These are phyloP conservation scores for Branchinecta lynchi DNA, from an alignment of 1,140 invertebrate species.

Conservation along the genomic window DNA sequence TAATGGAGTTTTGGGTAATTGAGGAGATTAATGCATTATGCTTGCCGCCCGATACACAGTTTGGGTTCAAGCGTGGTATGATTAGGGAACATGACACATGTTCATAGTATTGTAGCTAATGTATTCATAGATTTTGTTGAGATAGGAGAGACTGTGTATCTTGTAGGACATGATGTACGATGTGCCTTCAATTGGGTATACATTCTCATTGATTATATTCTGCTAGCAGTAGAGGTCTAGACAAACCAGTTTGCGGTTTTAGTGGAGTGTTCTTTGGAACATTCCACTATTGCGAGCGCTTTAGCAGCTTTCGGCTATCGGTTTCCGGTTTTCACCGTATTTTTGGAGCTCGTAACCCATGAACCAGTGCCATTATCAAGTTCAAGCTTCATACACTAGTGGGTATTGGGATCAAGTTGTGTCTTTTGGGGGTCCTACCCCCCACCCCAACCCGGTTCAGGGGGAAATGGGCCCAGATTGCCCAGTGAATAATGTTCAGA, in stretches of 20 bases:
- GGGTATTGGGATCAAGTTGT: too few species aligned
- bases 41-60: background rate
- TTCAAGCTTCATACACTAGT: too few species aligned
- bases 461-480: too few species aligned
- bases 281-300: too few species aligned
- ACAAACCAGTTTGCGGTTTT: background rate
- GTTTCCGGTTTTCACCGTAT: too few species aligned
- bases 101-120: background rate
- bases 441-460: too few species aligned
- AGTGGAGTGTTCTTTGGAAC: too few species aligned
- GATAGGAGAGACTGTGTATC: background rate
- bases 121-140: background rate
- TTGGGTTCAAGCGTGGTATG: background rate
- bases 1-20: background rate
- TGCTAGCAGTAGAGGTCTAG: background rate
- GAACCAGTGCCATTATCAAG: too few species aligned
- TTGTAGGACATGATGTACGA: background rate
- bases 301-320: too few species aligned
- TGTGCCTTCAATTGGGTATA: background rate
- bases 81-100: constrained; percentile 2
- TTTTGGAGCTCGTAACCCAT: too few species aligned
- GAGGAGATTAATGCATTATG: background rate
- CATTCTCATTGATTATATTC: constrained; percentile 2
- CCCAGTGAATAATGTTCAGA: too few species aligned
- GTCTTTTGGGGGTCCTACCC: too few species aligned